Evolutionary conservation across 2,113 vertebrate species (phyloP).

Genomic region (Romanogobio albipinnatus): DNA sequence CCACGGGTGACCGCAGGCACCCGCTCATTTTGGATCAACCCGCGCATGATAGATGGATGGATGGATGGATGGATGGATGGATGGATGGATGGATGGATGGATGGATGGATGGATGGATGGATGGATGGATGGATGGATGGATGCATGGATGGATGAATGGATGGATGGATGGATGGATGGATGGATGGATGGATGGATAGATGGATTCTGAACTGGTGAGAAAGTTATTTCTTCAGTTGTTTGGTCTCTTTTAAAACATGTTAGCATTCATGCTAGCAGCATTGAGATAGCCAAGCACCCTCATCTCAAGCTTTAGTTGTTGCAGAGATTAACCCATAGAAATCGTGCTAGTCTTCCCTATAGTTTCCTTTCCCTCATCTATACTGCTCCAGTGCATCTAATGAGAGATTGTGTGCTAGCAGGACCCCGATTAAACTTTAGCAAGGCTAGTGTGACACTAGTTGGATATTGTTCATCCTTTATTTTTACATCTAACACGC

Average conservation of each 20-base stretch:
- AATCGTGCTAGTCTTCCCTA: not conserved
- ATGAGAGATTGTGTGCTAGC: not conserved
- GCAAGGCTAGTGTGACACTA: not conserved
- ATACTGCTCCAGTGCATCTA: not conserved
- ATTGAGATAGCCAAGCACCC: not conserved
- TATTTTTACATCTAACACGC: not conserved
- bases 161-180: no score
- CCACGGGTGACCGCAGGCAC: no score
- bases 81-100: no score
- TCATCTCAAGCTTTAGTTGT: not conserved
- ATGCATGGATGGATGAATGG: no score
- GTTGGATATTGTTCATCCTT: not conserved
- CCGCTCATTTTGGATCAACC: no score
- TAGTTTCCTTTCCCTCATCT: not conserved
- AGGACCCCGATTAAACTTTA: constrained; percentile 7
- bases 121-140: no score
- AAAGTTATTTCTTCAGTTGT: not conserved
- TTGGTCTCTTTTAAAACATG: not conserved
- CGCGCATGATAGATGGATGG: no score
- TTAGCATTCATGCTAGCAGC: not conserved
- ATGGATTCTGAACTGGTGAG: not conserved
- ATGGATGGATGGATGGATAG: no score
- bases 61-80: no score
- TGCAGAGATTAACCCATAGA: not conserved
- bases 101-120: no score